Base-by-base conservation (phyloP, 2,888 invertebrate genomes). In the Ethmia dodecea region DNA sequence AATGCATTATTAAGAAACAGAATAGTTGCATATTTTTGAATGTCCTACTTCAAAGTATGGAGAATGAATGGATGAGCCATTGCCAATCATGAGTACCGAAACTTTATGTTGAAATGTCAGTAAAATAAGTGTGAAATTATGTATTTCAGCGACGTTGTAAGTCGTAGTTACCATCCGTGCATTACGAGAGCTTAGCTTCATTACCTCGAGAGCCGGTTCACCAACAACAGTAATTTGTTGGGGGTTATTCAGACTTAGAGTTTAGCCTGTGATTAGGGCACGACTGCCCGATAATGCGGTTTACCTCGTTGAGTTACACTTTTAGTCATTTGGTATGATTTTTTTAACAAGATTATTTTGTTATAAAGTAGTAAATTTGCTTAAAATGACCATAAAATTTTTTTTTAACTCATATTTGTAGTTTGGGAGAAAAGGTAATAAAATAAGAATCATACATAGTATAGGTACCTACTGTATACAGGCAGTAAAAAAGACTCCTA, bases 221-320 rank as follows among this genome's bases (percentile, higher is more conserved):
- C 47, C 52, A 60, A 66, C 52, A 58, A 65, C 60, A 53, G 72
- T 61, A 70, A 72, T 72, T 72, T 71, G 57, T 49, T 35, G 40
- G 45, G 39, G 46, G 57, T 52, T 56, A 56, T 58, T 54, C 52
- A 47, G 49, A 49, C 47, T 47, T 47, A 38, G 52, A 47, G 40
- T 45, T 47, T 35, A 53, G 44, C 33, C 46, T 42, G 52, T 57
- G 54, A 58, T 65, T 65, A 68, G 52, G 52, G 45, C 53, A 61
- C 50, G 60, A 52, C 48, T 45, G 43, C 37, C 40, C 44, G 60
- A 63, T 67, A 60, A 69, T 67, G 51, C 53, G 58, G 52, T 60
- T 61, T 59, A 60, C 52, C 52, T 35, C 35, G 14, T 26, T 28
- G 25, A 20, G 31, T 15, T 18, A 10, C 28, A 22, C 28, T 31